phyloP scores from a whole-genome alignment of 1,140 invertebrate species.

The Kradibia gibbosae region DNA sequence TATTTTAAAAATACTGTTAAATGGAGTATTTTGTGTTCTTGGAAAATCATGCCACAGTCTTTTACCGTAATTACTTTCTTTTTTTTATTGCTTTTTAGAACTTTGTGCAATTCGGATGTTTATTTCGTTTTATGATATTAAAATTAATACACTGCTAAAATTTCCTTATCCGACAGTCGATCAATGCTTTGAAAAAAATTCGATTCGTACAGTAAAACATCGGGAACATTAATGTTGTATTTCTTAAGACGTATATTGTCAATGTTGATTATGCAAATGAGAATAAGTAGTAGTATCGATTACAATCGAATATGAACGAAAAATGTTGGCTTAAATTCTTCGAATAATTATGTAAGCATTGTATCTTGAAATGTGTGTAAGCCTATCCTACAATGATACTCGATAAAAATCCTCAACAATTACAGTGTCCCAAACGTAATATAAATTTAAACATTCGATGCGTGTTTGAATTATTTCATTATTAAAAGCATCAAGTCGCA shows the following conservation, averaged over 20 bases:
- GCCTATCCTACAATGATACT: too few relatives aligned
- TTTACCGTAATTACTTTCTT: too few relatives aligned
- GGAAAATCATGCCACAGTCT: too few relatives aligned
- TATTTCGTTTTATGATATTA: not conserved
- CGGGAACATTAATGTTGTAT: not conserved
- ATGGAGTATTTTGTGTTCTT: too few relatives aligned
- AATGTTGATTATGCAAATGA: not conserved
- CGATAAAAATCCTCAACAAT: too few relatives aligned
- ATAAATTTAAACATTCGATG: too few relatives aligned
- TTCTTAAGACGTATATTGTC: not conserved
- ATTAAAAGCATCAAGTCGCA: too few relatives aligned
- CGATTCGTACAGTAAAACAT: not conserved
- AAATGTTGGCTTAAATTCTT: not conserved
- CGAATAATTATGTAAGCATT: not conserved
- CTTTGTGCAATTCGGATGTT: not conserved
- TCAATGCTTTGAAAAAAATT: not conserved
- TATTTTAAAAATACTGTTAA: too few relatives aligned
- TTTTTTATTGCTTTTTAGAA: too few relatives aligned
- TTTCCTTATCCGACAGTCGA: not conserved
- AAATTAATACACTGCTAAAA: not conserved
- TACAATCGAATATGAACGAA: not conserved
- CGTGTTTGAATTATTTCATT: too few relatives aligned
- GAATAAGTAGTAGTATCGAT: not conserved
- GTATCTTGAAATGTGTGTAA: too few relatives aligned
- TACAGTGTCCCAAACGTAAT: too few relatives aligned